These are phyloP conservation scores for Calcarius lapponicus DNA, from an alignment of 2,797 vertebrate species.

Conservation along the genomic window DNA sequence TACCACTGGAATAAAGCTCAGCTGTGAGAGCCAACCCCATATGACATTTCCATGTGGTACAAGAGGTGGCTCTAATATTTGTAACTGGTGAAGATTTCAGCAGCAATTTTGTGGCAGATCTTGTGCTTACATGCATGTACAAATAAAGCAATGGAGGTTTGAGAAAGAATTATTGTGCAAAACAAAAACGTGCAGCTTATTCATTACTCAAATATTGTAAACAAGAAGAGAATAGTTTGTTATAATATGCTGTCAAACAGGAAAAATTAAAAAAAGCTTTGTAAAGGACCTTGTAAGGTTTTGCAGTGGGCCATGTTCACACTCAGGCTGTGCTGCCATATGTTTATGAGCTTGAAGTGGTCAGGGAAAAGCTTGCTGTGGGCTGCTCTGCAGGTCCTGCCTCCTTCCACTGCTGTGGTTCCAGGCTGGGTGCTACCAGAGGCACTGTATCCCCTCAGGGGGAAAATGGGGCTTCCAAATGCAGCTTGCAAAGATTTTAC, in stretches of 20 bases:
- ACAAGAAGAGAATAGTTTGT: background rate
- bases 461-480: background rate
- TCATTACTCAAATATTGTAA: background rate
- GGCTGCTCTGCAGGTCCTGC: background rate
- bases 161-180: background rate
- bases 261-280: background rate
- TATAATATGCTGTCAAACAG: background rate
- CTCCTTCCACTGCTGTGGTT: background rate
- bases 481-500: background rate
- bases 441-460: accelerated
- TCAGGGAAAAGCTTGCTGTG: background rate
- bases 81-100: background rate
- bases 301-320: background rate
- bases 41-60: background rate
- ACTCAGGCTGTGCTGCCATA: background rate
- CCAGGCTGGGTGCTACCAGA: background rate
- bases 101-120: background rate
- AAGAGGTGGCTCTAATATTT: background rate
- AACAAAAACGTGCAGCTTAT: background rate
- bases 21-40: background rate
- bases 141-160: background rate
- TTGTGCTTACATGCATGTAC: background rate
- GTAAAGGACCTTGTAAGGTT: background rate
- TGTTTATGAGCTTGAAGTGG: background rate
- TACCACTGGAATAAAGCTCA: slow-evolving; percentile 18